These are phyloP conservation scores for Palythoa heliodiscus DNA, from an alignment of 92 coral and sea anemone species.

Conservation along the genomic window DNA sequence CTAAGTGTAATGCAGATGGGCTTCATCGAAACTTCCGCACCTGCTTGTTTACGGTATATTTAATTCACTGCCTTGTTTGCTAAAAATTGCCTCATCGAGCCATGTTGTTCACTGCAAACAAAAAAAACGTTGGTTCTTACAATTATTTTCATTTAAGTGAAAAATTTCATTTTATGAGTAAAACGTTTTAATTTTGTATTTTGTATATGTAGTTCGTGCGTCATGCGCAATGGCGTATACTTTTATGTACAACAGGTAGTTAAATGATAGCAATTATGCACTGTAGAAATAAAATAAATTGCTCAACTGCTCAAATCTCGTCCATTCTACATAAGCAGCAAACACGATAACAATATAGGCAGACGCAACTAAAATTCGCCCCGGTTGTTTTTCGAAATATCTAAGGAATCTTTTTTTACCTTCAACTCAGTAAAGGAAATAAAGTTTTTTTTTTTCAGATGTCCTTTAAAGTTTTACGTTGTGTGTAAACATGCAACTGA, in stretches of 20 bases:
- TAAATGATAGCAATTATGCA: background rate
- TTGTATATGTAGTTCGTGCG: background rate
- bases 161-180: background rate
- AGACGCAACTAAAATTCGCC: too few relatives aligned
- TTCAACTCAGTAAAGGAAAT: too few relatives aligned
- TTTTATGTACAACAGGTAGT: background rate
- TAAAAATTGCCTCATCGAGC: background rate
- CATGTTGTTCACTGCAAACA: background rate
- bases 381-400: too few relatives aligned
- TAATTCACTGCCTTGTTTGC: background rate
- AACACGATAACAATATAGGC: too few relatives aligned
- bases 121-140: background rate
- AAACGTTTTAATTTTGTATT: background rate
- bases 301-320: background rate
- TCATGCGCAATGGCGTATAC: background rate
- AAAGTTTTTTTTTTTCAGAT: too few relatives aligned
- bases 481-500: too few relatives aligned
- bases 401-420: too few relatives aligned
- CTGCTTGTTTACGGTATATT: slow-evolving; percentile 4
- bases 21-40: background rate
- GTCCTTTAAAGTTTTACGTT: too few relatives aligned
- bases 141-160: background rate
- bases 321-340: background rate
- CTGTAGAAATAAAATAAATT: background rate
- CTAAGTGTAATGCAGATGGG: background rate